Evolutionary conservation across 1,140 invertebrate genomes (phyloP).

Genomic region (Anadara kagoshimensis): DNA sequence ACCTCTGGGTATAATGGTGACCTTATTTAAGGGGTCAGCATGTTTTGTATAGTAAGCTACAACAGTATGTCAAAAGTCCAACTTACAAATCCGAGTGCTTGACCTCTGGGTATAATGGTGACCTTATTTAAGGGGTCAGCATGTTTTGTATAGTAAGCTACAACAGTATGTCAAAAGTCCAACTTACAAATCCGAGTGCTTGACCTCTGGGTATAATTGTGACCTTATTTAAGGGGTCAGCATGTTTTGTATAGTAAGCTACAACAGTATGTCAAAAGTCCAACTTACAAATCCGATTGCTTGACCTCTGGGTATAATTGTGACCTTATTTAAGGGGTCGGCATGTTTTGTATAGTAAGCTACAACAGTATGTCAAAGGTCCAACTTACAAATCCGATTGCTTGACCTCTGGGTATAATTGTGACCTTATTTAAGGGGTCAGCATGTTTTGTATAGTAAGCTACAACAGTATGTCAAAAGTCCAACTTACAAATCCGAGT

Average conservation of each 20-base stretch:
- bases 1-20: neutral
- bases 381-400: slow-evolving; percentile 89
- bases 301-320: slow-evolving; percentile 92
- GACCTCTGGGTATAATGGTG: slow-evolving; percentile 91
- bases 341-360: slow-evolving; percentile 90
- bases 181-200: slow-evolving; percentile 88
- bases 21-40: slow-evolving; percentile 77
- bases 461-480: slow-evolving; percentile 97
- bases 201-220: slow-evolving; percentile 94
- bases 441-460: slow-evolving; percentile 89
- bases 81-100: slow-evolving; percentile 85
- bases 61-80: slow-evolving; percentile 97
- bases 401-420: slow-evolving; percentile 91
- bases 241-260: slow-evolving; percentile 89
- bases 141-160: too few species aligned
- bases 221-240: slow-evolving; percentile 81
- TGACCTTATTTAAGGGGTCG: slow-evolving; percentile 81
- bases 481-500: too few species aligned
- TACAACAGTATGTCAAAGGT: slow-evolving; percentile 97
- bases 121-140: too few species aligned
- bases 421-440: slow-evolving; percentile 83
- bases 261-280: slow-evolving; percentile 98
- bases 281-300: slow-evolving; percentile 89
- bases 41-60: slow-evolving; percentile 92
- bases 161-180: too few species aligned